Evolutionary conservation across 92 coral and sea anemone genomes (phyloP).

Genomic region (Epizoanthus ramosus): DNA sequence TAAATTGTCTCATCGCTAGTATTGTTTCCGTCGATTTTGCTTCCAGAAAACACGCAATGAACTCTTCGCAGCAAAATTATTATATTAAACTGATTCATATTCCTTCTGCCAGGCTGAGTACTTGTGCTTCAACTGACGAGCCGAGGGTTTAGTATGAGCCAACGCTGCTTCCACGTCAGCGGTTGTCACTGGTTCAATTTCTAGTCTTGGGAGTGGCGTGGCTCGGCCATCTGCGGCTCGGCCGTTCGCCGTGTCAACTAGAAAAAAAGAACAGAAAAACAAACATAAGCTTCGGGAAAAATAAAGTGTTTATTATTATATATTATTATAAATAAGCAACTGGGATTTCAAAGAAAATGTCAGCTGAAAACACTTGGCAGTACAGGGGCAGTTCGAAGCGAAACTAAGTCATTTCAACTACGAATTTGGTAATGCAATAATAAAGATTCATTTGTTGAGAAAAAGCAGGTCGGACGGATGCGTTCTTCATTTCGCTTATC

Average conservation of each 20-base stretch:
- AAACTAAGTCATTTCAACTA: too few relatives aligned
- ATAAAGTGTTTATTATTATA: too few relatives aligned
- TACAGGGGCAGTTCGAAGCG: too few relatives aligned
- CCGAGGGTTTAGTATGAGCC: constrained; percentile 95
- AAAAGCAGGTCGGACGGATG: too few relatives aligned
- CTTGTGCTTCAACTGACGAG: constrained; percentile 89
- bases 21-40: too few relatives aligned
- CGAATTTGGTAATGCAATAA: too few relatives aligned
- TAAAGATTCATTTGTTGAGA: too few relatives aligned
- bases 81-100: constrained; percentile 76
- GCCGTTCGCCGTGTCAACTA: constrained; percentile 64
- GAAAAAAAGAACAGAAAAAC: not conserved
- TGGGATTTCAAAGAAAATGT: not conserved
- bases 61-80: too few relatives aligned
- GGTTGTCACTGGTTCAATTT: constrained; percentile 90
- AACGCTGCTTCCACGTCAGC: constrained; percentile 96
- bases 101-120: constrained; percentile 97
- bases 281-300: not conserved
- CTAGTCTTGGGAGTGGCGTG: constrained; percentile 85
- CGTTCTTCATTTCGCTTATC: too few relatives aligned
- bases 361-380: too few relatives aligned
- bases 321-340: not conserved
- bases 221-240: constrained; percentile 57
- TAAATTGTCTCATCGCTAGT: too few relatives aligned
- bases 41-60: too few relatives aligned